phyloP scores from a whole-genome alignment of 2,888 invertebrate genomes.

The Eupeodes luniger region DNA sequence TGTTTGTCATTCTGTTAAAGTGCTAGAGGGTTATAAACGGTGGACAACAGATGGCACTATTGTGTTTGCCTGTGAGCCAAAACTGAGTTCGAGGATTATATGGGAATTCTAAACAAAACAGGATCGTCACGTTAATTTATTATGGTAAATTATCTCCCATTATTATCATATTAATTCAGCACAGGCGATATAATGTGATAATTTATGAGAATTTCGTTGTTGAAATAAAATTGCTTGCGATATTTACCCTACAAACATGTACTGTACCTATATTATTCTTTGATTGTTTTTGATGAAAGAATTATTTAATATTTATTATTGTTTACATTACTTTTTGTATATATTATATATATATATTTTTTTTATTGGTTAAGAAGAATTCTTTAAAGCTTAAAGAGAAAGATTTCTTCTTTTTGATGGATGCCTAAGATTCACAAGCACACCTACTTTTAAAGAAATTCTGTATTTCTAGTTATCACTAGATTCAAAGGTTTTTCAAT shows the following conservation, averaged over 20 bases:
- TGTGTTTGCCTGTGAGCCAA: constrained; percentile 14
- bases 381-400: too few relatives aligned
- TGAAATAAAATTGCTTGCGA: constrained; percentile 1
- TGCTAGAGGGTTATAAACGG: constrained; percentile 10
- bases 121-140: constrained; percentile 51
- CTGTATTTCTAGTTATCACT: too few relatives aligned
- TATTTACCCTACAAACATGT: too few relatives aligned
- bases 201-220: constrained; percentile 22
- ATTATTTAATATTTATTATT: not conserved
- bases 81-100: constrained; percentile 48
- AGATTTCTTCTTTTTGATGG: too few relatives aligned
- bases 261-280: not conserved
- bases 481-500: too few relatives aligned
- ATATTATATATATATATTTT: too few relatives aligned
- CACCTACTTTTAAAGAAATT: too few relatives aligned
- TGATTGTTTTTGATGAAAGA: not conserved
- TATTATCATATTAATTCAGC: constrained; percentile 49
- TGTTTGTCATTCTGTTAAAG: constrained; percentile 27
- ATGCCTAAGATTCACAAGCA: too few relatives aligned
- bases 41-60: constrained; percentile 44
- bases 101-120: constrained; percentile 42
- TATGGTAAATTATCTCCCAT: constrained; percentile 43
- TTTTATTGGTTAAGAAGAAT: too few relatives aligned
- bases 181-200: constrained; percentile 42
- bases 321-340: not conserved